A percentile compares a stretch with the other conserved stretches of the same genome.
Conservation (phyloP, 2,113 vertebrate species). For the Ariopsis seemanni region DNA sequence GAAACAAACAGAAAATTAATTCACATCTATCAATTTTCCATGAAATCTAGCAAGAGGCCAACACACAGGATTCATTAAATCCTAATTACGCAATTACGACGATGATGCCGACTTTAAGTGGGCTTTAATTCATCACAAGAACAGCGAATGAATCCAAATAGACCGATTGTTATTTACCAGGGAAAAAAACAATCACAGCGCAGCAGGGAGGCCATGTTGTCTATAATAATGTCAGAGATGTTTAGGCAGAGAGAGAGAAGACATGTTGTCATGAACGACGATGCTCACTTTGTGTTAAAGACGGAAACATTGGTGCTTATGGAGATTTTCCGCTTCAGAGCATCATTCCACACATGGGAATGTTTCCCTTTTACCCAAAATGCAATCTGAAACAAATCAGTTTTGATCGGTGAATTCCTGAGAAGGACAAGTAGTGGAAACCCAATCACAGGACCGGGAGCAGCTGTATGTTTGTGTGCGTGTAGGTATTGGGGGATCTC, state of each 20-base stretch:
- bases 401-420: neutral
- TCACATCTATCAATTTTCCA: slow-evolving; percentile 28
- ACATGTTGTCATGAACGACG: neutral
- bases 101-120: neutral
- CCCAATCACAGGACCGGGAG: slow-evolving; percentile 16
- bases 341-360: neutral
- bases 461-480: slow-evolving; percentile 14
- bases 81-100: slow-evolving; percentile 28
- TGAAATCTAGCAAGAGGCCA: slow-evolving; percentile 8
- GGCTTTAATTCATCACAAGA: slow-evolving; percentile 15
- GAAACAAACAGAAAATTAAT: slow-evolving; percentile 20
- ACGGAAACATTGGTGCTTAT: neutral
- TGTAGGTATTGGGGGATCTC: slow-evolving; percentile 23
- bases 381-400: neutral
- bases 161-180: neutral
- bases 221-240: neutral
- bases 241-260: neutral
- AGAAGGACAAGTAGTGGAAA: neutral
- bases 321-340: neutral
- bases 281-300: neutral
- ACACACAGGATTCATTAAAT: slow-evolving; percentile 25
- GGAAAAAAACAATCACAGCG: too few species aligned
- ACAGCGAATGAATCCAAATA: neutral
- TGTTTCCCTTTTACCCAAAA: neutral
- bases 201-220: neutral